Evolutionary conservation across 2,113 vertebrate genomes (phyloP).

Genomic region (Lasiurus cinereus): DNA sequence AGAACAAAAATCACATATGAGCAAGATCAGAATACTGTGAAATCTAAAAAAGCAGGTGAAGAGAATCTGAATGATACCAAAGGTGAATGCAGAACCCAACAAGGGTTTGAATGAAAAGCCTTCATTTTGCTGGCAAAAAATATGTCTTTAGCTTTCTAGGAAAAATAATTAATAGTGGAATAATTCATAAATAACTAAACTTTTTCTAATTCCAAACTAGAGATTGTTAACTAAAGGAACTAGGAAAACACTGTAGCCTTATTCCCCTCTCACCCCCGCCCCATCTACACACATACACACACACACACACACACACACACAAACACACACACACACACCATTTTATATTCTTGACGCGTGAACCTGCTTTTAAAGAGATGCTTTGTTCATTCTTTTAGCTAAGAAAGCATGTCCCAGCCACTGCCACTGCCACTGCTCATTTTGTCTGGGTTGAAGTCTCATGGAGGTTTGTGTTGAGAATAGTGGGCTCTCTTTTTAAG

Average conservation of each 20-base stretch:
- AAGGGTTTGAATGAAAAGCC: conserved; percentile 24
- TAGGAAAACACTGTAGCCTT: background rate
- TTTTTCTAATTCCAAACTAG: conserved; percentile 32
- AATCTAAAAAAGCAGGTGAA: conserved; percentile 51
- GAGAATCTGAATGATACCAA: conserved; percentile 26
- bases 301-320: too few species aligned
- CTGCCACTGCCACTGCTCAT: background rate
- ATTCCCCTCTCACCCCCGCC: background rate
- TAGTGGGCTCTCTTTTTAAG: background rate
- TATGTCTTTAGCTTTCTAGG: conserved; percentile 51
- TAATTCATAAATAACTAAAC: background rate
- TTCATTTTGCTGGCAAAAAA: conserved; percentile 38
- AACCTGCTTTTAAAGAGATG: conserved; percentile 40
- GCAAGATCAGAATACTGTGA: conserved; percentile 64
- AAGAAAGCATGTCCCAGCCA: conserved; percentile 35
- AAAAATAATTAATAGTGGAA: conserved; percentile 8
- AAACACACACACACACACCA: background rate
- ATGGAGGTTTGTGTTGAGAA: background rate
- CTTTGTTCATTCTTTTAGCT: conserved; percentile 38
- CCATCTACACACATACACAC: too few species aligned
- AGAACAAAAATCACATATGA: conserved; percentile 56
- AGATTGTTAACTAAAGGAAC: conserved; percentile 14
- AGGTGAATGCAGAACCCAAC: conserved; percentile 38
- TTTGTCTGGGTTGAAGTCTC: conserved; percentile 41
- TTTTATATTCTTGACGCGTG: conserved; percentile 46